phyloP scores from a whole-genome alignment of 2,888 invertebrate genomes.

The Xestia c-nigrum region DNA sequence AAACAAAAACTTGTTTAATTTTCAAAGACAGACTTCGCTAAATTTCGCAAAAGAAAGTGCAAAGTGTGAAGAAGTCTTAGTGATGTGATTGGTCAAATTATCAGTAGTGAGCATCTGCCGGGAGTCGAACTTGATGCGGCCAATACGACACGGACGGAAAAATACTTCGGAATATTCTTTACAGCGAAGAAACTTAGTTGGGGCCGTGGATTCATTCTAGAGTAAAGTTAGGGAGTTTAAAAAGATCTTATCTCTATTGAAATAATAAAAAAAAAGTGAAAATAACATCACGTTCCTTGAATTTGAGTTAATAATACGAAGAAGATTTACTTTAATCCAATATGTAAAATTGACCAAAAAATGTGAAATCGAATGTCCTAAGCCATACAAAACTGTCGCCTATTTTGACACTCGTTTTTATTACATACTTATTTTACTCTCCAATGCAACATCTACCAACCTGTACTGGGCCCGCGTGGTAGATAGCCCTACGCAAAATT shows the following conservation, averaged over 20 bases:
- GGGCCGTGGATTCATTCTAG: background rate
- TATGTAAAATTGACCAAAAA: background rate
- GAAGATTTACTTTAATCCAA: background rate
- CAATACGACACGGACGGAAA: conserved; percentile 73
- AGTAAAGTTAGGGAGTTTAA: background rate
- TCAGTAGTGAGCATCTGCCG: conserved; percentile 46
- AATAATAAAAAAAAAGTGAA: background rate
- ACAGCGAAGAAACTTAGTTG: background rate
- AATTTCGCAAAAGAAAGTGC: conserved; percentile 38
- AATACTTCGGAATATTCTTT: conserved; percentile 34
- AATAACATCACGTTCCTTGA: background rate
- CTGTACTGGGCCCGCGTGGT: too few relatives aligned
- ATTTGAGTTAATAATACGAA: background rate
- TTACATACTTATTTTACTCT: background rate
- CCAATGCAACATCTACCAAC: too few relatives aligned
- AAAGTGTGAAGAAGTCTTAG: conserved; percentile 16
- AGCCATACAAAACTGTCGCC: background rate
- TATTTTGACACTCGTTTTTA: background rate
- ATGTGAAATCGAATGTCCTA: too few relatives aligned
- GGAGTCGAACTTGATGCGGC: conserved; percentile 56
- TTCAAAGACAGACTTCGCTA: conserved; percentile 10
- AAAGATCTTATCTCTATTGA: background rate
- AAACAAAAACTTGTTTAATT: conserved; percentile 33
- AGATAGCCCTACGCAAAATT: too few relatives aligned
- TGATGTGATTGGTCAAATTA: conserved; percentile 79